Base-by-base conservation (phyloP, 2,797 vertebrate species). In the Pyrrhura leucotis region DNA sequence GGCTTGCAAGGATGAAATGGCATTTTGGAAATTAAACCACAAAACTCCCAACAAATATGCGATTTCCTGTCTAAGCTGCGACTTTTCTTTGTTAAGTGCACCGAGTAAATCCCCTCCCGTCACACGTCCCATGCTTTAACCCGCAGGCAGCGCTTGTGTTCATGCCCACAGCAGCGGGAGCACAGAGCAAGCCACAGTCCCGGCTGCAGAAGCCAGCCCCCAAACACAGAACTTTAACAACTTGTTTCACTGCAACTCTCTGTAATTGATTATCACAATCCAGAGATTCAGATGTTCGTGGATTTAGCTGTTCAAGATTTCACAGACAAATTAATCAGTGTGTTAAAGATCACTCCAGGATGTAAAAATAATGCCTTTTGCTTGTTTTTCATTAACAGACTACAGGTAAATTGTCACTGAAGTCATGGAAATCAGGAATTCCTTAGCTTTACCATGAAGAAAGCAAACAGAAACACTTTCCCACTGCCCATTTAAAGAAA, bases 151-250 rank as follows among this genome's bases (percentile, higher is more conserved):
- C 14, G 16, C 54, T 35, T 23, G 22, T 16, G 54, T 35, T 35
- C 54, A 58, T 25, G n/a, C 54, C 54, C 54, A 16, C 22, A 14
- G 54, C 54, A 58, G 54, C 9, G 14, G 22, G 22, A 35, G 54
- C n/a, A 35, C 54, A 16, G n/a, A 23, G 21, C n/a, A 33, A 33
- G n/a, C 54, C 54, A 11, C n/a, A 16, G 54, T 5, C 14, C 54
- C 0, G 0, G 29, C 17, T 20, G 31, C 35, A 35, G 18, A 25
- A 22, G 12, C 25, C 26, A 62, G 67, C n/a, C 20, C 23, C n/a
- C 54, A 26, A 20, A 22, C 17, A 31, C 17, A 6, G 28, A 29
- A 45, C 45, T 54, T 67, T 8, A 28, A 65, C 28, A 4, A 6
- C 39, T 47, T 17, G 5, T 10, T 53, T 54, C 2, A 0, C 11